A percentile compares a stretch with the other conserved stretches of the same genome.
phyloP scores from a whole-genome alignment of 2,113 vertebrate genomes.

The Anarrhichthys ocellatus region DNA sequence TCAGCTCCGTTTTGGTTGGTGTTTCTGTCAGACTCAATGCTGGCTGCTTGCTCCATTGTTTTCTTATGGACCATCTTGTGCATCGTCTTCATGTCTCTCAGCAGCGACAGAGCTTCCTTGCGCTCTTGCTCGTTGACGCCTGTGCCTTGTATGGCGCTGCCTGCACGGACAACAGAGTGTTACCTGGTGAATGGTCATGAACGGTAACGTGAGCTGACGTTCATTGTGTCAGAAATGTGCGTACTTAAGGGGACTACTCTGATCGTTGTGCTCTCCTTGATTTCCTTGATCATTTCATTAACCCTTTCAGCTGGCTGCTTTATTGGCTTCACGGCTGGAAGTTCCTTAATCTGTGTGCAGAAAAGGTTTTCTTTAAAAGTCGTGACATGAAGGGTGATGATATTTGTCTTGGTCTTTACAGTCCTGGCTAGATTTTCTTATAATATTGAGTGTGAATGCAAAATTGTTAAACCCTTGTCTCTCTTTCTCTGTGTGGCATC shows the following conservation, averaged over 20 bases:
- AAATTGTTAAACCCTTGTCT: constrained; percentile 78
- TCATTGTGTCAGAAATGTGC: not conserved
- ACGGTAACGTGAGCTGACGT: too few relatives aligned
- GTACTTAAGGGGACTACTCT: constrained; percentile 83
- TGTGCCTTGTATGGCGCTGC: constrained; percentile 28
- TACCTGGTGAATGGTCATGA: not conserved
- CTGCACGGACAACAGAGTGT: constrained; percentile 49
- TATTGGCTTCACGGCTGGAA: constrained; percentile 46
- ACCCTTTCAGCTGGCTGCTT: constrained; percentile 77
- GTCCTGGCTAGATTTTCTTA: not conserved
- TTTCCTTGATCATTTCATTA: constrained; percentile 80
- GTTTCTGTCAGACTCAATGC: constrained; percentile 23
- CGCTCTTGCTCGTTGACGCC: constrained; percentile 53
- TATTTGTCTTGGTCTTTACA: not conserved
- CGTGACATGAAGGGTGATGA: not conserved
- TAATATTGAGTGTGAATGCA: not conserved
- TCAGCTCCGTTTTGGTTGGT: not conserved
- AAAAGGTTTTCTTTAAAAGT: constrained; percentile 9
- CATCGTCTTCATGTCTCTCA: constrained; percentile 74
- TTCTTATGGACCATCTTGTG: constrained; percentile 65
- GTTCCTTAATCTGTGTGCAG: constrained; percentile 64
- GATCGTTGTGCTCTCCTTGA: constrained; percentile 77
- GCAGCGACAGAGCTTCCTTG: constrained; percentile 69
- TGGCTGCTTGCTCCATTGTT: constrained; percentile 52
- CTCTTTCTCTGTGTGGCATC: constrained; percentile 70